Percentiles rank a stretch among this genome's conserved stretches.
These are phyloP conservation scores for Diloba caeruleocephala DNA, from an alignment of 2,888 invertebrate species.

Conservation along the genomic window DNA sequence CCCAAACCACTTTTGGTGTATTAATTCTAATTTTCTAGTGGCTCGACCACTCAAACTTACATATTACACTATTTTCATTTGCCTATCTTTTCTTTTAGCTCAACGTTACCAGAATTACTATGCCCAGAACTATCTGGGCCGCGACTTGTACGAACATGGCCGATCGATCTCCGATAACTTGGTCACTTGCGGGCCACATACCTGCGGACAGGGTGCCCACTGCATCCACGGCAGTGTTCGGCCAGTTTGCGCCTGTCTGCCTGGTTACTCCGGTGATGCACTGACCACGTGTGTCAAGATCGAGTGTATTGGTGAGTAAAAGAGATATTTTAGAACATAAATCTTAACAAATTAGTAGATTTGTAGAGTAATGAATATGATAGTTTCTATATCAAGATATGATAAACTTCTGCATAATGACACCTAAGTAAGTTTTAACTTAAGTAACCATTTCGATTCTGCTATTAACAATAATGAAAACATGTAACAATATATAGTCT, in stretches of 20 bases:
- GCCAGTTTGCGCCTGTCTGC: conserved; percentile 94
- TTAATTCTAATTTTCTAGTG: too few species aligned
- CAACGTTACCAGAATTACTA: conserved; percentile 78
- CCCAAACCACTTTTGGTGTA: too few species aligned
- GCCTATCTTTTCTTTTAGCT: conserved; percentile 55
- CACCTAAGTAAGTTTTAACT: too few species aligned
- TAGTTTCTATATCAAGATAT: too few species aligned
- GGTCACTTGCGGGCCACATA: conserved; percentile 88
- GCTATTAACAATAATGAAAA: too few species aligned
- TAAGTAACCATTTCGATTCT: too few species aligned
- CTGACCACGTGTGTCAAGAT: conserved; percentile 92
- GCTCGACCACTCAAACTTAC: too few species aligned
- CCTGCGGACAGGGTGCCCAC: conserved; percentile 92
- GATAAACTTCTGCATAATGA: too few species aligned
- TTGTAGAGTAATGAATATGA: too few species aligned
- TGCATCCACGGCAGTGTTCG: conserved; percentile 91
- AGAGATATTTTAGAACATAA: too few species aligned
- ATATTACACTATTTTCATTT: background rate
- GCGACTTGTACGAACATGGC: conserved; percentile 81
- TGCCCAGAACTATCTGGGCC: conserved; percentile 71
- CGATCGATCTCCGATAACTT: conserved; percentile 82
- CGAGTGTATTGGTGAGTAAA: conserved; percentile 91
- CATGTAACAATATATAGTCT: background rate
- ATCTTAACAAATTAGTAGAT: too few species aligned
- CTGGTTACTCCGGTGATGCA: conserved; percentile 95